Evolutionary conservation across 2,888 invertebrate species (phyloP), one percentile per base, ranked within the genome.

Genomic region (Graphium colonna): DNA sequence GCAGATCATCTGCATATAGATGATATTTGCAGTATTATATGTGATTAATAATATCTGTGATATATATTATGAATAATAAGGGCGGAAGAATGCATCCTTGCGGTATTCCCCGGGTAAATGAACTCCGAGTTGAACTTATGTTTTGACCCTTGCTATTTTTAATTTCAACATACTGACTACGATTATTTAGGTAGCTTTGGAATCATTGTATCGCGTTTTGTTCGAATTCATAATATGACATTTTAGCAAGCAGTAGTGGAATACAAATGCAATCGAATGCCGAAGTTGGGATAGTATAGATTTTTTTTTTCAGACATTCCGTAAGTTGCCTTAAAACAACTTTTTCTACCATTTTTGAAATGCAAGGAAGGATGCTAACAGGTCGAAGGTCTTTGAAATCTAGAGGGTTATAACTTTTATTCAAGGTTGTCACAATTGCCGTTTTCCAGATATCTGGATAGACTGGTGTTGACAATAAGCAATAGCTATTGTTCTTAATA

Each of bases 381-480:
- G 31, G 31, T 31, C 31, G 31, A 9, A 31, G 31, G 9, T 31
- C 31, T 1, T 31, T 31, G 1, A 10, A 9, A 5, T 3, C 31
- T 9, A 1, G 31, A 9, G 10, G 31, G 31, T 47, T 1, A 57
- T 12, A 3, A 36, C 3, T 36, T 36, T 36, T 36, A 13, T 16
- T 16, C 2, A 41, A 8, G 1, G 18, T 57, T 31, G 21, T 49
- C 8, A 61, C 46, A 0, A 56, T 10, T 1, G 59, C 58, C 16
- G 33, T 48, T 26, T 54, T 53, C 58, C 56, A 56, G 0, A 21
- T 7, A 12, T 52, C 49, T 5, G 58, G 58, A 44, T 53, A 59
- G 12, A 33, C 46, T 5, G 31, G 15, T 7, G 53, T 45, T 8
- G 1, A 8, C 10, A 58, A 18, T 1, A 56, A 58, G 9, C 8